Base-by-base conservation (phyloP, 2,113 vertebrate genomes). In the Oncorhynchus tshawytscha region DNA sequence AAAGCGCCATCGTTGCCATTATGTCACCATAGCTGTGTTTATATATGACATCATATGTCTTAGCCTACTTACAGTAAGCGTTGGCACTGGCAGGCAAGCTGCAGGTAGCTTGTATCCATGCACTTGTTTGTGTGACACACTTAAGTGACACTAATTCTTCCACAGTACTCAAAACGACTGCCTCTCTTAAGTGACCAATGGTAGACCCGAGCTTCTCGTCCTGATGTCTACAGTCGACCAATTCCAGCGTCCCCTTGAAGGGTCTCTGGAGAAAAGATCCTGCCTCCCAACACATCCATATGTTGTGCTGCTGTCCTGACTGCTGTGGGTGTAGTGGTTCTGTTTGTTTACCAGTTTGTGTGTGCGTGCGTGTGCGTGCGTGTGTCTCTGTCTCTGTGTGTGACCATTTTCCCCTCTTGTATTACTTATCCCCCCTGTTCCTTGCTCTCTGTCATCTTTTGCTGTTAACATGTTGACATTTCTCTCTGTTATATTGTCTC, bases 61-160 rank as follows among this genome's bases (percentile, higher is more conserved):
- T 51, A 11, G 4, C 15, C 49, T 16, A 39, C 11, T 51, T 16
- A 51, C 15, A 51, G 15, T 51, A 51, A 15, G 49, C 16, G 49
- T 13, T 13, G 49, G 11, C 15, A 15, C 49, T 1, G 5, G 18
- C 27, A 68, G 29, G 67, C 31, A 68, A 68, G 31, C 31, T 68
- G 27, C 18, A 45, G 18, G 5, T 16, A 25, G 15, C 31, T 34
- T 22, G 6, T 16, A 22, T 64, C 7, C 60, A 68, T 20, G 27
- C 67, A 39, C 66, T 67, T 67, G 66, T 67, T 34, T 67, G 15
- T 67, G 25, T 81, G 80, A 85, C 76, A 78, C 73, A 82, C 83
- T 81, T 85, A 72, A 77, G 73, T 1, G 20, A 67, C 0, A 2
- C 70, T 81, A 84, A 83, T 80, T 82, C 20, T 74, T 82, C 75